A percentile compares a stretch with the other conserved stretches of the same genome.
Conservation (phyloP, 2,113 vertebrate species). For the Sakesphorus luctuosus region DNA sequence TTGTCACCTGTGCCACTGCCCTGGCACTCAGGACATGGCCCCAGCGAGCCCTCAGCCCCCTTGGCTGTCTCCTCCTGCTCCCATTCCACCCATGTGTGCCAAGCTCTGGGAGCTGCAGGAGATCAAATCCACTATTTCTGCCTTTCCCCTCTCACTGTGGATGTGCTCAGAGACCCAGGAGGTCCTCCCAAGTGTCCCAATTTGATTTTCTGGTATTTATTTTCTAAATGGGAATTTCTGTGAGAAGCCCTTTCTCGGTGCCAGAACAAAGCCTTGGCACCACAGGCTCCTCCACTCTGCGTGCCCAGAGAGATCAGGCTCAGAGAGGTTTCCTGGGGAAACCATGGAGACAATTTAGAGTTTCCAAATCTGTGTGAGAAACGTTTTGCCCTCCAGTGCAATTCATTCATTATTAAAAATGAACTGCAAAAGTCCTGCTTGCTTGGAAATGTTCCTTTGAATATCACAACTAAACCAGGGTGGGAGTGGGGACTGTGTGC, state of each 20-base stretch:
- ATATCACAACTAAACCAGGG: background rate
- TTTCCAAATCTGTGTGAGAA: background rate
- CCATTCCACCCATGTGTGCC: rapidly evolving
- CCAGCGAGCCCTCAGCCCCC: background rate
- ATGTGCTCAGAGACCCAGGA: background rate
- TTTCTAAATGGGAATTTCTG: background rate
- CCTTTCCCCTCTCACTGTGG: background rate
- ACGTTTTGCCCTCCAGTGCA: background rate
- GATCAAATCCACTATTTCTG: background rate
- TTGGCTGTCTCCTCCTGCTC: background rate
- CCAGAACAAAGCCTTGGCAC: background rate
- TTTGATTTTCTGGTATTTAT: background rate
- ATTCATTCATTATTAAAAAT: slow-evolving; percentile 2
- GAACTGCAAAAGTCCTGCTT: background rate
- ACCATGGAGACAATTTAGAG: background rate
- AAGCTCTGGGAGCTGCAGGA: background rate
- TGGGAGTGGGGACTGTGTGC: rapidly evolving
- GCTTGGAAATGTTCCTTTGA: background rate
- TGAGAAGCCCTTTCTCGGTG: background rate
- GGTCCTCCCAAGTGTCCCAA: background rate
- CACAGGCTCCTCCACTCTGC: background rate
- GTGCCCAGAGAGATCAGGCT: slow-evolving; percentile 4
- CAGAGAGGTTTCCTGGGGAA: background rate
- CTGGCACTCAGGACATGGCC: rapidly evolving
- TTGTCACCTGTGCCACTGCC: rapidly evolving